These are phyloP conservation scores for Stenopsyche tienmushanensis DNA, from an alignment of 1,140 invertebrate genomes.

Conservation along the genomic window DNA sequence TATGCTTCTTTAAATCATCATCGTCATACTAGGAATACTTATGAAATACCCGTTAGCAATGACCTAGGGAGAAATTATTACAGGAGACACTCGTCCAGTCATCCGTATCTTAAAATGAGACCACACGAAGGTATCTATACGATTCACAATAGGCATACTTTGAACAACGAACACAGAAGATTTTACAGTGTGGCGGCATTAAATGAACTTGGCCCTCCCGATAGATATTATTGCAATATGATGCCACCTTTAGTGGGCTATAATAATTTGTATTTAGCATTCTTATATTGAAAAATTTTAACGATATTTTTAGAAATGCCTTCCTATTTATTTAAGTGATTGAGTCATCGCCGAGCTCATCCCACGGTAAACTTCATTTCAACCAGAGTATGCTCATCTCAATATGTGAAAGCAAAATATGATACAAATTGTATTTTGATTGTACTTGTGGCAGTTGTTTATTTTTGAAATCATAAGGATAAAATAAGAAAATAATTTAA, in stretches of 20 bases:
- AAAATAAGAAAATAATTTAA: not conserved
- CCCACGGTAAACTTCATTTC: too few relatives aligned
- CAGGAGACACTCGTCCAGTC: conserved; percentile 26
- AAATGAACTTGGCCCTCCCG: conserved; percentile 32
- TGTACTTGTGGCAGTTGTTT: not conserved
- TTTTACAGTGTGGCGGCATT: conserved; percentile 43
- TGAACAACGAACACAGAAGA: conserved; percentile 44
- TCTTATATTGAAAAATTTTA: conserved; percentile 49
- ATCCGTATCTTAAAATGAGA: conserved; percentile 22
- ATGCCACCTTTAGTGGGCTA: conserved; percentile 43
- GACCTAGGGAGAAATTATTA: conserved; percentile 19
- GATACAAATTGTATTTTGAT: not conserved
- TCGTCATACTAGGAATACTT: conserved; percentile 8
- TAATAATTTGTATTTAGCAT: conserved; percentile 55
- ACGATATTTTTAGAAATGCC: not conserved
- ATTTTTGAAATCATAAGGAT: not conserved
- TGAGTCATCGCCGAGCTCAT: too few relatives aligned
- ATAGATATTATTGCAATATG: conserved; percentile 31
- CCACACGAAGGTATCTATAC: conserved; percentile 1
- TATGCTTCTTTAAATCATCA: conserved; percentile 17
- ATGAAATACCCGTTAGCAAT: conserved; percentile 28
- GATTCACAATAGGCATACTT: not conserved
- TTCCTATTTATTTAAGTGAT: conserved; percentile 7
- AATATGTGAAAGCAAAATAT: conserved; percentile 22
- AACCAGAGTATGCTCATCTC: too few relatives aligned